Evolutionary conservation across 2,797 vertebrate species (phyloP), one percentile per base, ranked within the genome.

Genomic region (Schizothorax lantsangensis): DNA sequence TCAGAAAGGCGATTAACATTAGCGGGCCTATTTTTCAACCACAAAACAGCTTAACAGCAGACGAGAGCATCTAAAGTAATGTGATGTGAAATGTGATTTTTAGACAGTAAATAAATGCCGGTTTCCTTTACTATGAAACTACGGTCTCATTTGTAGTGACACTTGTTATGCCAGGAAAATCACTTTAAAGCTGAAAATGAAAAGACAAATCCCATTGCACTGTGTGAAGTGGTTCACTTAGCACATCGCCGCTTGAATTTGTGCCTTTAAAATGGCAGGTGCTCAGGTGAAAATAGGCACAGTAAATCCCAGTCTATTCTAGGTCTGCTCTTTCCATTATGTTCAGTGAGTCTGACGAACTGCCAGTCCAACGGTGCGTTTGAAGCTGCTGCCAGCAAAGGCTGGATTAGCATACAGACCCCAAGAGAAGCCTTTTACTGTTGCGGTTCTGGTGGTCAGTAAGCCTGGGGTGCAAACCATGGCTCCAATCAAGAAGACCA

Each of bases 341-440:
- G 38, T 72, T 77, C 72, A 77, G 71, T 45, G 43, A 74, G 71
- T 47, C 73, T 83, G 79, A 80, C 59, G 73, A 66, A 54, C 78
- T 85, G 87, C 77, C 84, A 80, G n/a, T 62, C 77, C 40, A 83
- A 72, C n/a, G 54, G 10, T 11, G 68, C 45, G 77, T 91, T 90
- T 90, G 81, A 91, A 89, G 87, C 52, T 14, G 36, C 84, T 85
- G 87, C 84, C 85, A 87, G 86, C 45, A 62, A 43, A 78, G 47
- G 57, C 84, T 4, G 43, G 84, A 86, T 90, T 79, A 91, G 66
- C 81, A 71, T 88, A 73, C 26, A 88, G 73, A 52, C 74, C 17
- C 5, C 49, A 84, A 72, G 71, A 87, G 23, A 81, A 74, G 43
- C 15, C 33, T 71, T 86, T 88, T 85, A 59, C 88, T 79, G 64